Conservation (phyloP, 1,140 invertebrate genomes). For the Aphaenogaster ashmeadi region DNA sequence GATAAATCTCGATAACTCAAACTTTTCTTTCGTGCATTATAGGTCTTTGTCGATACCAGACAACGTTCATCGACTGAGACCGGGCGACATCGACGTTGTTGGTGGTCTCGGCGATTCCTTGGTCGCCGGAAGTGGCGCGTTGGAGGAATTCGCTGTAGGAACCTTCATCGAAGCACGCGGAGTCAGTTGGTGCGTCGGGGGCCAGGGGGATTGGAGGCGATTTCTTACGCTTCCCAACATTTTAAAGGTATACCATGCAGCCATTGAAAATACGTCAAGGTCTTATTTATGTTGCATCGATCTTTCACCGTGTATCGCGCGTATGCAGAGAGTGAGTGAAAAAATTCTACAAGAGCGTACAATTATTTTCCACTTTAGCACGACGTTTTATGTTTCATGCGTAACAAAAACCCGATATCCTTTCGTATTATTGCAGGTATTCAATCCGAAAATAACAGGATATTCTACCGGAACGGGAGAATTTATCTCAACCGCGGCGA, state of each 20-base stretch:
- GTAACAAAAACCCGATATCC: not conserved
- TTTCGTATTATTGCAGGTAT: conserved; percentile 83
- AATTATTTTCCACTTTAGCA: not conserved
- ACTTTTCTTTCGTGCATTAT: not conserved
- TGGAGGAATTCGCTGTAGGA: conserved; percentile 91
- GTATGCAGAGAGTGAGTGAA: not conserved
- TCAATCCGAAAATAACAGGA: conserved; percentile 90
- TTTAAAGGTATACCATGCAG: conserved; percentile 87
- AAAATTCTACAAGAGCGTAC: not conserved
- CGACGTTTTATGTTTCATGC: not conserved
- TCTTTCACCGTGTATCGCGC: not conserved
- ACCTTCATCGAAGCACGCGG: conserved; percentile 93
- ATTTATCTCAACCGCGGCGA: conserved; percentile 89
- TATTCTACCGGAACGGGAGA: conserved; percentile 91
- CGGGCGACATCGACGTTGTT: conserved; percentile 93
- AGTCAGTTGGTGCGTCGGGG: conserved; percentile 92
- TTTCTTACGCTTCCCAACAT: conserved; percentile 92
- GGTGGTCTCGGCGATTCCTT: conserved; percentile 94
- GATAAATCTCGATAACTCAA: not conserved
- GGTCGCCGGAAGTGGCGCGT: conserved; percentile 92
- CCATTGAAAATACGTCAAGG: not conserved
- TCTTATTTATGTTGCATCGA: not conserved
- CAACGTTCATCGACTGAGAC: conserved; percentile 90
- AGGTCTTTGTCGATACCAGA: conserved; percentile 82
- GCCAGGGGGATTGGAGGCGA: conserved; percentile 90